Evolutionary conservation across 2,113 vertebrate genomes (phyloP).

Genomic region (Oncorhynchus gorbuscha): DNA sequence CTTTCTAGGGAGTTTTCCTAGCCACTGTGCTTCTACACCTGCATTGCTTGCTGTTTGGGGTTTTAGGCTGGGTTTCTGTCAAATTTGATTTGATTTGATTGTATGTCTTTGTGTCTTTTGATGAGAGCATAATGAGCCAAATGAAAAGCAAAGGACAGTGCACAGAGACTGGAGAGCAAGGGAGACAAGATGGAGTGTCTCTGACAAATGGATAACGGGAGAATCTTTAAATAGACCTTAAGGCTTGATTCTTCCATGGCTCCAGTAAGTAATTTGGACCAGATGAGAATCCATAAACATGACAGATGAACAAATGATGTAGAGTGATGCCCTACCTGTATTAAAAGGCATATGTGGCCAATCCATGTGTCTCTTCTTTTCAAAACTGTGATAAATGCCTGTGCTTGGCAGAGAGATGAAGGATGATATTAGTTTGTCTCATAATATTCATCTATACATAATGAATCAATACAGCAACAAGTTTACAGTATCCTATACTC

Average conservation of each 20-base stretch:
- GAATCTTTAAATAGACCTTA: slow-evolving; percentile 10
- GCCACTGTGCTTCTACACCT: no score
- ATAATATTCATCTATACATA: background rate
- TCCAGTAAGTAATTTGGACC: slow-evolving; percentile 24
- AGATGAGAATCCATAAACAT: slow-evolving; percentile 26
- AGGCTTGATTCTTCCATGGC: slow-evolving; percentile 12
- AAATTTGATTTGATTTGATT: no score
- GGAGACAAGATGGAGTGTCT: background rate
- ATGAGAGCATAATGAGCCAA: no score
- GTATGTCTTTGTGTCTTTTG: no score
- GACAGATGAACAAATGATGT: slow-evolving; percentile 26
- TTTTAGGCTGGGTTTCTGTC: no score
- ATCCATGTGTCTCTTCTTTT: background rate
- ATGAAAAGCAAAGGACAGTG: no score
- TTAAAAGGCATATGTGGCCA: slow-evolving; percentile 8
- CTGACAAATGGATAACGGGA: slow-evolving; percentile 7
- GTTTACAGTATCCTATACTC: no score
- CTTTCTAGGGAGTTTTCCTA: no score
- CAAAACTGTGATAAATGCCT: slow-evolving; percentile 7
- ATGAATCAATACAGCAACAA: no score
- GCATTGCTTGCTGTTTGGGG: no score
- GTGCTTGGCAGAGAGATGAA: slow-evolving; percentile 3
- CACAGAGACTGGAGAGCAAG: background rate
- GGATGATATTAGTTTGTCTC: background rate
- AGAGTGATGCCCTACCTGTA: slow-evolving; percentile 10